Evolutionary conservation across 2,113 vertebrate species (phyloP), one percentile per base, ranked within the genome.

Genomic region (Nasalis larvatus): DNA sequence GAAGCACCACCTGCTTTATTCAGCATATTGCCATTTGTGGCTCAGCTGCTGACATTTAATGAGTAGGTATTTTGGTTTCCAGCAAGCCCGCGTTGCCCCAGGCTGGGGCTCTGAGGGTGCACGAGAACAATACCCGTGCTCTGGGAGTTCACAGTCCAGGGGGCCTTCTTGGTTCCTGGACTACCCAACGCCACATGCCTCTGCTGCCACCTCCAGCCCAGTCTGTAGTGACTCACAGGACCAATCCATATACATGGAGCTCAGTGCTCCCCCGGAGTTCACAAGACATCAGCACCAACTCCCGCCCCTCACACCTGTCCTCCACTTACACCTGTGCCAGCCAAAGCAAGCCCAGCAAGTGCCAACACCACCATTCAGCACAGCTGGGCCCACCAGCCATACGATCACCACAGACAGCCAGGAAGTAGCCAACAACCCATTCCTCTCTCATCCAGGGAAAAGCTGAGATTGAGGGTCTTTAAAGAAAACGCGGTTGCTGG

Each of bases 71-170:
- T 9, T 25, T 58, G n/a, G 9, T 25, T 69, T 68, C 66, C 42
- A 32, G 12, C 14, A 0, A 0, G 8, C 68, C 83, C 16, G 27
- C n/a, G 40, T 16, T 23, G 6, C 49, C 10, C 16, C 14, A 42
- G 32, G 13, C 42, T 71, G 3, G 40, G 20, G 13, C 27, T 1
- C 7, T 47, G 23, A 91, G 45, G 56, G 20, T 20, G 11, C 14
- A 0, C 8, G 21, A 5, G 25, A 11, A 63, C 0, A 3, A 25
- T 12, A n/a, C 35, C 82, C 27, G 1, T 27, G 4, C 35, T n/a
- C 30, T 16, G 20, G 18, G 56, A 87, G 47, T 9, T 68, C 77
- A 95, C 27, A 40, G 14, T 30, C 47, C 37, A 69, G 9, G 35
- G 49, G 7, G 1, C 10, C 2, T 80, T 81, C 37, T 18, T 37